Percentiles rank a stretch among this genome's conserved stretches.
phyloP scores from a whole-genome alignment of 2,888 invertebrate species.

The Mimumesa dahlbomi region DNA sequence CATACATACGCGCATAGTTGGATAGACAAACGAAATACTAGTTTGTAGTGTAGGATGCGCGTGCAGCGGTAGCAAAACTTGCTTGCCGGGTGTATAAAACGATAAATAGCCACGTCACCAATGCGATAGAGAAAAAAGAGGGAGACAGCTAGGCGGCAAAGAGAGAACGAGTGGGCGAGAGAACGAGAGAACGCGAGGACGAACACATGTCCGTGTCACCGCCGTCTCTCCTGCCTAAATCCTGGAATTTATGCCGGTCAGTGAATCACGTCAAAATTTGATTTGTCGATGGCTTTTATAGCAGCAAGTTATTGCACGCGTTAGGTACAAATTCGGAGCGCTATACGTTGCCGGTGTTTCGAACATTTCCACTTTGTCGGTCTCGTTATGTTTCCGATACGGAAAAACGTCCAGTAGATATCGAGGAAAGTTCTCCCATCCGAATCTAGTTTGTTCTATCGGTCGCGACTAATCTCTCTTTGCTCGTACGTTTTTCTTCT shows the following conservation, averaged over 20 bases:
- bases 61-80: slow-evolving; percentile 59
- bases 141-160: slow-evolving; percentile 36
- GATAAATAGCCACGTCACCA: slow-evolving; percentile 71
- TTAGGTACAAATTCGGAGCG: slow-evolving; percentile 76
- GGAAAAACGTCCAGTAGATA: slow-evolving; percentile 45
- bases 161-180: slow-evolving; percentile 34
- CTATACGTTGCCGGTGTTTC: slow-evolving; percentile 62
- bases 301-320: slow-evolving; percentile 80
- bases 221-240: slow-evolving; percentile 76
- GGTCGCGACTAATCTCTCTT: not conserved
- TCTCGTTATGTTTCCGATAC: slow-evolving; percentile 53
- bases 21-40: slow-evolving; percentile 46
- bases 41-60: slow-evolving; percentile 2
- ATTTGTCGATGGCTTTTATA: slow-evolving; percentile 81
- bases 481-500: too few relatives aligned
- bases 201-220: slow-evolving; percentile 80
- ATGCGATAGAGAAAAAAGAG: slow-evolving; percentile 53
- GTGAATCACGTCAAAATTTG: slow-evolving; percentile 81
- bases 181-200: slow-evolving; percentile 63
- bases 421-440: too few relatives aligned
- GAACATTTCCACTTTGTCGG: slow-evolving; percentile 68
- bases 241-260: slow-evolving; percentile 78
- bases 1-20: too few relatives aligned
- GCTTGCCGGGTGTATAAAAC: slow-evolving; percentile 70
- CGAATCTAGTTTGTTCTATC: not conserved